Base-by-base conservation (phyloP, 2,888 invertebrate species). In the Drosophila longiperda region DNA sequence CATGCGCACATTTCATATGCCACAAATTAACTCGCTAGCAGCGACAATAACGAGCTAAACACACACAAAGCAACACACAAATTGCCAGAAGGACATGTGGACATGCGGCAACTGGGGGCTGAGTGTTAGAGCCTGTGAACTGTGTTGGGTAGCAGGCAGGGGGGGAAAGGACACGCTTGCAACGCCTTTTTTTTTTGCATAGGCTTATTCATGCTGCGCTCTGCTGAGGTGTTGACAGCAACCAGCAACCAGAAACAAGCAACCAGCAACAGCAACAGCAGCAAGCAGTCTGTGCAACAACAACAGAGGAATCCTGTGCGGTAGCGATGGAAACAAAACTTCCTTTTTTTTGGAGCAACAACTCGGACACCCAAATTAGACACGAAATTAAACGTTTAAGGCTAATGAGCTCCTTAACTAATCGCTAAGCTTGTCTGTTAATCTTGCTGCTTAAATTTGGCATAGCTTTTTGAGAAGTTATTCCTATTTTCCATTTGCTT, bases 11-110 rank as follows among this genome's bases (percentile, higher is more conserved):
- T 76, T 76, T 88, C 82, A 87, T 91, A 89, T 84, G 89, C 87
- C 83, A 84, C 90, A 91, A 87, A 91, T 91, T 89, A 86, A 83
- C 88, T 82, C 75, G 53, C 49, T 80, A 76, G 71, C 73, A 68
- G 75, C 73, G 82, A 83, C 87, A 84, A 84, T 79, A 66, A 84
- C 67, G 61, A 73, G 68, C 64, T n/a, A 61, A 6, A 50, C 15
- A 26, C 55, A 68, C 69, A 68, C 60, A 66, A 58, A 69, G 60
- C 59, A 42, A 45, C 59, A 72, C 59, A 72, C 65, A 72, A 58
- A 54, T 64, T 71, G 78, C 66, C 73, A 59, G 78, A 74, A 70
- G 62, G 36, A 81, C 81, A 68, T 58, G 50, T 23, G 29, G 49
- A 17, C 34, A 42, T 17, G 49, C 26, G 52, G 54, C 49, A 20